Base-by-base conservation (phyloP, 1,140 invertebrate genomes). In the Hirudo medicinalis region DNA sequence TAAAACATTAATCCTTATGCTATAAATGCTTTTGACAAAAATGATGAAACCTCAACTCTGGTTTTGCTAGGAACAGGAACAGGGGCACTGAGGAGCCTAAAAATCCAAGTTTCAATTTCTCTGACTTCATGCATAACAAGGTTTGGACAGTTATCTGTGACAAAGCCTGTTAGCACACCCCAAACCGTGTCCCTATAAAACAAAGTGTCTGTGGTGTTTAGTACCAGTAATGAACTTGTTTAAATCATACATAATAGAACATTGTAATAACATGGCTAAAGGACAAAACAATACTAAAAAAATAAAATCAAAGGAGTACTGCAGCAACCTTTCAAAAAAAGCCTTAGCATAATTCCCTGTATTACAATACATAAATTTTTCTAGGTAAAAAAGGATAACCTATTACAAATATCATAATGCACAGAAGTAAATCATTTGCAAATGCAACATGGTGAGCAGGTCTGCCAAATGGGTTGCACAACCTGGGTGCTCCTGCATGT, bases 61-160 rank as follows among this genome's bases (percentile, higher is more conserved):
- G 95, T 99, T 83, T 95, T 96, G 32, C 92, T 91, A 27, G 95
- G 95, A 32, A 99, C 92, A 6, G 94, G 94, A 32, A 99, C 95
- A 0, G 97, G 96, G 67, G 94, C 92, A 76, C 93, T 97, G 32
- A 99, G 85, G 13, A 99, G 84, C 70, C 93, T 86, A 54, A 98
- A 82, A 74, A 99, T 97, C 95, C 96, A 99, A 0, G 92, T 98
- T 83, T 99, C 97, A 72, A 99, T 94, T 82, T 98, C 94, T 72
- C 91, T 86, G 9, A 99, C 91, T 82, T 98, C 94, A 79, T 95
- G 92, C 76, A 97, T 84, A 5, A 97, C 89, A 68, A 94, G 89
- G 40, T 77, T 76, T 1, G 92, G 89, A 70, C 84, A 79, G 67
- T 78, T 79, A 43, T 82, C 79, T 25, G 89, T 88, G 32, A 87